Evolutionary conservation across 2,888 invertebrate species (phyloP).

Genomic region (Alentia gelatinosa): DNA sequence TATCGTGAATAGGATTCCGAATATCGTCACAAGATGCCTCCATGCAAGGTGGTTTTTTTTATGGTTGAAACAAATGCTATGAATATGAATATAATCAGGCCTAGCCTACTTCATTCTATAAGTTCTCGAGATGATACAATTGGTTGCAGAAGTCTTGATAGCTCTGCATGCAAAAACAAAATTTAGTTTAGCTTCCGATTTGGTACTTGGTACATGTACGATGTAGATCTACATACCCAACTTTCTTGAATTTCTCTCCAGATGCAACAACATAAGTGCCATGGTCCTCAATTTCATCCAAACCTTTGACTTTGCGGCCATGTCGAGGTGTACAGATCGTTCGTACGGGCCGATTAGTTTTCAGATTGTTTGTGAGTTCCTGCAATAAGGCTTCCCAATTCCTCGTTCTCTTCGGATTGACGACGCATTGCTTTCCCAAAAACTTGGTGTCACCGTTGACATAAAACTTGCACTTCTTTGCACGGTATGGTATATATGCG

Average conservation of each 20-base stretch:
- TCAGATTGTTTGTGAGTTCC: constrained; percentile 2
- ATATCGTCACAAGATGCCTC: no score
- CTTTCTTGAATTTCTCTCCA: constrained; percentile 48
- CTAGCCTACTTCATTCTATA: no score
- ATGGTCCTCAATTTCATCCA: not conserved
- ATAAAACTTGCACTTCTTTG: constrained; percentile 49
- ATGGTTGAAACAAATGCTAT: no score
- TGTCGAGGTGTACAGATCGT: constrained; percentile 37
- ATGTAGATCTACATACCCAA: constrained; percentile 46
- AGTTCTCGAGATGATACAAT: no score
- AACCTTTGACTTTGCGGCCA: constrained; percentile 7
- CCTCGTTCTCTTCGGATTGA: constrained; percentile 45
- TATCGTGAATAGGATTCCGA: no score
- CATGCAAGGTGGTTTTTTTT: no score
- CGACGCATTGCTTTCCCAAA: constrained; percentile 51
- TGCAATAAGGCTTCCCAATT: constrained; percentile 14
- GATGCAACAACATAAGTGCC: constrained; percentile 44
- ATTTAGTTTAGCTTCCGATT: no score
- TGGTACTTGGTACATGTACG: no score
- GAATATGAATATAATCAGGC: no score
- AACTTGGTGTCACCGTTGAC: constrained; percentile 53
- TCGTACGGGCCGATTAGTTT: not conserved
- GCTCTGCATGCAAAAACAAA: no score
- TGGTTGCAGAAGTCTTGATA: no score
- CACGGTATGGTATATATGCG: not conserved